Evolutionary conservation across 2,888 invertebrate genomes (phyloP).

Genomic region (Ormyrus thymus): DNA sequence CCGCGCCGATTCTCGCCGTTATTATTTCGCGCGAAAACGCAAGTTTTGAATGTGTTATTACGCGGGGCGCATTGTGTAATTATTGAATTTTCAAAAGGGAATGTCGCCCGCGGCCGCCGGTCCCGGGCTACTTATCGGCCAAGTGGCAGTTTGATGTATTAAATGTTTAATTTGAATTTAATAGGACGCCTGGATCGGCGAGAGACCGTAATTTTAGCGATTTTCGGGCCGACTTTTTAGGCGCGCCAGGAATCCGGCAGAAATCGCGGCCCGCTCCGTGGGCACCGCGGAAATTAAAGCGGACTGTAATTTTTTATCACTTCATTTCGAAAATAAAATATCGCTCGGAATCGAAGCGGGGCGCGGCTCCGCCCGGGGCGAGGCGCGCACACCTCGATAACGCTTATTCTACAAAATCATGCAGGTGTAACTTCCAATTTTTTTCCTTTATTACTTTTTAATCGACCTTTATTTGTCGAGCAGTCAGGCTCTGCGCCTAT

Average conservation of each 20-base stretch:
- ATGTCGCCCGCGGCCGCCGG: conserved; percentile 5
- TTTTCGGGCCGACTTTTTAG: background rate
- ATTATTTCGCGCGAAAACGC: conserved; percentile 19
- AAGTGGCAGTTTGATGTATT: conserved; percentile 29
- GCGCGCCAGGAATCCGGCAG: background rate
- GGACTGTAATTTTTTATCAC: conserved; percentile 33
- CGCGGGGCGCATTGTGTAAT: conserved; percentile 21
- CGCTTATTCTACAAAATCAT: background rate
- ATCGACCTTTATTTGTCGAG: background rate
- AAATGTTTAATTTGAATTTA: conserved; percentile 29
- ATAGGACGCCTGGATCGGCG: background rate
- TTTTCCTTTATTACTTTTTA: conserved; percentile 5
- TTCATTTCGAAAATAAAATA: conserved; percentile 20
- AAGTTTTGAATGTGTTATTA: conserved; percentile 26
- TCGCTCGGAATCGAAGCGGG: background rate
- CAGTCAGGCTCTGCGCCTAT: background rate
- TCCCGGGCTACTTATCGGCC: conserved; percentile 16
- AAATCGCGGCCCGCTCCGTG: background rate
- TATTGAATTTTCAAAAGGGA: conserved; percentile 32
- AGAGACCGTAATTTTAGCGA: background rate
- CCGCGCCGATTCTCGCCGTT: background rate
- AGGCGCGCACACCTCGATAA: background rate
- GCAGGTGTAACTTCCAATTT: background rate
- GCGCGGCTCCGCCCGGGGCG: conserved; percentile 3
- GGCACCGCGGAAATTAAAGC: conserved; percentile 23